Conservation (phyloP, 2,888 invertebrate species). For the Perdita meconis region DNA sequence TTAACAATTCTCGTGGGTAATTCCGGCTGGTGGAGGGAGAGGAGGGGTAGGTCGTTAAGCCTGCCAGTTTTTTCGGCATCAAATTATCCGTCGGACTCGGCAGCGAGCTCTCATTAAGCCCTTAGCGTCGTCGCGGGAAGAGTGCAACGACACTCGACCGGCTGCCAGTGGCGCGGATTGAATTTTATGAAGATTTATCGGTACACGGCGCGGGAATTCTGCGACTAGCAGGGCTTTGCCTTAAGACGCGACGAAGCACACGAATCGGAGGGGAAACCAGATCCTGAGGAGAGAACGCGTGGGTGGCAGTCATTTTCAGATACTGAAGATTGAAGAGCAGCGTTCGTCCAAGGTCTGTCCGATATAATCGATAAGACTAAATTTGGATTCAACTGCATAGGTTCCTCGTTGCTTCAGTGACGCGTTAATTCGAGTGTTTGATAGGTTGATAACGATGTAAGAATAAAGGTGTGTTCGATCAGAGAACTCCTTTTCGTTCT, state of each 20-base stretch:
- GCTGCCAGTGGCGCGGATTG: conserved; percentile 39
- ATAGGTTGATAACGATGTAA: too few relatives aligned
- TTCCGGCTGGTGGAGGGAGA: not conserved
- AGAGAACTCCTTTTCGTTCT: too few relatives aligned
- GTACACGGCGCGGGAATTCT: conserved; percentile 42
- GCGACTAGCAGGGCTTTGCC: conserved; percentile 17
- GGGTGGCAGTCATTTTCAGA: too few relatives aligned
- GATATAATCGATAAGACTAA: too few relatives aligned
- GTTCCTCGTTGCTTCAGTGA: too few relatives aligned
- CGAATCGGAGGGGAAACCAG: not conserved
- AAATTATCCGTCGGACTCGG: conserved; percentile 51
- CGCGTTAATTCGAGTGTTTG: too few relatives aligned
- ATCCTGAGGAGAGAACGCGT: not conserved
- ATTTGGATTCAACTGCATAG: too few relatives aligned
- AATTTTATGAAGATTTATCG: conserved; percentile 68
- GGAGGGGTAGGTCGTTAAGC: conserved; percentile 32
- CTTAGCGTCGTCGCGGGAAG: conserved; percentile 30
- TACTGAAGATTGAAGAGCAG: too few relatives aligned
- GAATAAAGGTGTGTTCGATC: too few relatives aligned
- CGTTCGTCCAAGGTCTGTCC: too few relatives aligned
- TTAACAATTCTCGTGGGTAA: conserved; percentile 35
- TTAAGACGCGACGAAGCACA: conserved; percentile 11
- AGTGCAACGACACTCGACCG: conserved; percentile 53
- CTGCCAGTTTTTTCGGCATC: conserved; percentile 52
- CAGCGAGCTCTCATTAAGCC: conserved; percentile 54